These are phyloP conservation scores for Accipiter virgatus DNA, from an alignment of 2,113 vertebrate species.

Conservation along the genomic window DNA sequence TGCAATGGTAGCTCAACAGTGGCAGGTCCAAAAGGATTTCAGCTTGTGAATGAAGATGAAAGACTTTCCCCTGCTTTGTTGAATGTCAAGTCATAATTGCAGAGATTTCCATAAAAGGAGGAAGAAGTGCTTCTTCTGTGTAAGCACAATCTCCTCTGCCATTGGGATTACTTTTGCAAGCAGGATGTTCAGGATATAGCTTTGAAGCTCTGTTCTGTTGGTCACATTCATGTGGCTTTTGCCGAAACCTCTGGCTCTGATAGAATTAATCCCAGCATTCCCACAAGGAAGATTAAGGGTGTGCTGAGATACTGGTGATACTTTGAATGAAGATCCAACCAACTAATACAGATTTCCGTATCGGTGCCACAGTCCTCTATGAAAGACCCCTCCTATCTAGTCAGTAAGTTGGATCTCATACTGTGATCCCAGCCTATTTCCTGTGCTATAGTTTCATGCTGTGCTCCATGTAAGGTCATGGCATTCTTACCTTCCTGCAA, in stretches of 20 bases:
- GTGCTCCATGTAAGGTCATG: not conserved
- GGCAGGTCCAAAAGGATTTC: not conserved
- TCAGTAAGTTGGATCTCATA: not conserved
- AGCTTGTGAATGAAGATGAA: not conserved
- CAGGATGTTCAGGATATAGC: not conserved
- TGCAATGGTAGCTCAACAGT: not conserved
- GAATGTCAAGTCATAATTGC: not conserved
- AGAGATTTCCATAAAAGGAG: not conserved
- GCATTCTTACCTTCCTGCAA: not conserved
- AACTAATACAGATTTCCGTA: not conserved
- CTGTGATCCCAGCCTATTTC: not conserved
- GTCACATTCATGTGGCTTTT: not conserved
- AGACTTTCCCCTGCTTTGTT: not conserved
- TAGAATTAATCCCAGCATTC: not conserved
- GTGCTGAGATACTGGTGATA: not conserved
- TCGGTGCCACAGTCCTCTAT: not conserved
- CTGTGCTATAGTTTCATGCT: not conserved
- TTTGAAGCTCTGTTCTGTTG: not conserved
- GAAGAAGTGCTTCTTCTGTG: not conserved
- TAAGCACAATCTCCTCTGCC: not conserved
- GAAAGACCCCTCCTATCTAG: not conserved
- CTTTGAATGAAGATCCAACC: not conserved
- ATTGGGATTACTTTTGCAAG: not conserved
- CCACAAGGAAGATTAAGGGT: not conserved
- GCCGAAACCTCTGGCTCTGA: not conserved